A percentile compares a stretch with the other conserved stretches of the same genome.
Conservation (phyloP, 2,113 vertebrate species). For the Paedocypris sp. region DNA sequence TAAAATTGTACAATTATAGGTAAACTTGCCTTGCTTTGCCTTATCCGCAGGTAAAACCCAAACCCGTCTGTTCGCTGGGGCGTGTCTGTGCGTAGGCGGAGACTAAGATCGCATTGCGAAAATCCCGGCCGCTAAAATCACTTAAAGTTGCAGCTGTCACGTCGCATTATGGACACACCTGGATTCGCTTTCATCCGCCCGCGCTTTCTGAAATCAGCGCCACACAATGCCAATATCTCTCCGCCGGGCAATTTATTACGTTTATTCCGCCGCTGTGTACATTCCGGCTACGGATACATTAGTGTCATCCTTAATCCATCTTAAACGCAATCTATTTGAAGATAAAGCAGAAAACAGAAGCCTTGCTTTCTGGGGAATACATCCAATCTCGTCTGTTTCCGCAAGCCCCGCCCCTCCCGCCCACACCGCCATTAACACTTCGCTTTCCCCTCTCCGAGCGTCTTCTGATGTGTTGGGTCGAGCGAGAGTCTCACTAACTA, state of each 20-base stretch:
- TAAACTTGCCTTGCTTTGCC: too few relatives aligned
- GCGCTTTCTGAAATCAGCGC: background rate
- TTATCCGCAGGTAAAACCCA: too few relatives aligned
- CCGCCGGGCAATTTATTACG: conserved; percentile 17
- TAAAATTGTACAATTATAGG: too few relatives aligned
- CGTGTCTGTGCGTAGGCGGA: background rate
- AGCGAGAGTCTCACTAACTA: too few relatives aligned
- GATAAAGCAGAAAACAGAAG: conserved; percentile 26
- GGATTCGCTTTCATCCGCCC: conserved; percentile 7
- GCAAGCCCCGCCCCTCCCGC: conserved; percentile 4
- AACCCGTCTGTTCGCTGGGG: too few relatives aligned
- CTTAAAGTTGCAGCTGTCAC: conserved; percentile 14
- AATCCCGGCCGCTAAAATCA: conserved; percentile 14
- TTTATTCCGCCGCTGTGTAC: conserved; percentile 19
- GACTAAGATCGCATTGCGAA: conserved; percentile 2
- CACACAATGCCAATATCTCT: conserved; percentile 13
- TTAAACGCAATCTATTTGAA: conserved; percentile 28
- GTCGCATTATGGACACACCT: conserved; percentile 8
- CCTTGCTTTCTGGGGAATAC: conserved; percentile 31
- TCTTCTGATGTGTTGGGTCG: too few relatives aligned
- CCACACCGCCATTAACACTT: conserved; percentile 40
- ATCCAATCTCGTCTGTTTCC: conserved; percentile 27
- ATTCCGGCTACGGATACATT: conserved; percentile 23
- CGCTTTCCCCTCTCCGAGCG: too few relatives aligned
- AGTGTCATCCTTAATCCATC: conserved; percentile 34